A percentile compares a stretch with the other conserved stretches of the same genome.
These are phyloP conservation scores for Ormyrus pomaceus DNA, from an alignment of 2,888 invertebrate species.

Conservation along the genomic window DNA sequence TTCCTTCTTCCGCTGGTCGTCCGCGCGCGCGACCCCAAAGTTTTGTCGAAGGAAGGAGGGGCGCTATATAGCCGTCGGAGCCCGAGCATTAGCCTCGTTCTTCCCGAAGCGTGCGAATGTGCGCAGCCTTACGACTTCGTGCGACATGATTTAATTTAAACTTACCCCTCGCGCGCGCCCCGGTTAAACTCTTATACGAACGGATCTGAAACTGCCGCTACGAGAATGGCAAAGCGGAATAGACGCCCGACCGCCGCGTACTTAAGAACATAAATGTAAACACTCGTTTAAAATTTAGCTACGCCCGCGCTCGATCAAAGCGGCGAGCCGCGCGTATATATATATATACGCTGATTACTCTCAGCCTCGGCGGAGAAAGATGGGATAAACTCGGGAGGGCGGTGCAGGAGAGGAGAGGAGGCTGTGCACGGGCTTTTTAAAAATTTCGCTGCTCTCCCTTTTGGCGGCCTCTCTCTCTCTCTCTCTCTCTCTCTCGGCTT, in stretches of 20 bases:
- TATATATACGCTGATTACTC: too few species aligned
- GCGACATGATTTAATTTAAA: constrained; percentile 69
- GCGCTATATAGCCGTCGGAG: not conserved
- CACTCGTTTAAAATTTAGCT: constrained; percentile 43
- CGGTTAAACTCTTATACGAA: constrained; percentile 23
- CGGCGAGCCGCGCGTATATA: not conserved
- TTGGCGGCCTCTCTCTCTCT: too few species aligned
- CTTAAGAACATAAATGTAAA: constrained; percentile 31
- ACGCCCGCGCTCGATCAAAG: constrained; percentile 6
- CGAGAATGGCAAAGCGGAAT: not conserved
- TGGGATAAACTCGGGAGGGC: too few species aligned
- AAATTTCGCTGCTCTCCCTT: too few species aligned
- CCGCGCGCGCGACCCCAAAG: not conserved
- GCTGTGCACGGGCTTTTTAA: too few species aligned
- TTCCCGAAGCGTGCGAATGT: constrained; percentile 38
- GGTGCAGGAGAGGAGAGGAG: too few species aligned
- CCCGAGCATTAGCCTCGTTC: constrained; percentile 26
- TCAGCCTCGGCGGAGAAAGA: too few species aligned
- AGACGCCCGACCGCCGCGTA: not conserved
- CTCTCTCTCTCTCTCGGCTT: too few species aligned
- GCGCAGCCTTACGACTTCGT: constrained; percentile 56
- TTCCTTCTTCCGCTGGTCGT: not conserved
- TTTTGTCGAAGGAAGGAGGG: not conserved
- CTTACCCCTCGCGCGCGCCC: constrained; percentile 59
- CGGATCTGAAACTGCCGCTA: not conserved